These are phyloP conservation scores for Priocnemis perturbator DNA, from an alignment of 2,888 invertebrate genomes.

Conservation along the genomic window DNA sequence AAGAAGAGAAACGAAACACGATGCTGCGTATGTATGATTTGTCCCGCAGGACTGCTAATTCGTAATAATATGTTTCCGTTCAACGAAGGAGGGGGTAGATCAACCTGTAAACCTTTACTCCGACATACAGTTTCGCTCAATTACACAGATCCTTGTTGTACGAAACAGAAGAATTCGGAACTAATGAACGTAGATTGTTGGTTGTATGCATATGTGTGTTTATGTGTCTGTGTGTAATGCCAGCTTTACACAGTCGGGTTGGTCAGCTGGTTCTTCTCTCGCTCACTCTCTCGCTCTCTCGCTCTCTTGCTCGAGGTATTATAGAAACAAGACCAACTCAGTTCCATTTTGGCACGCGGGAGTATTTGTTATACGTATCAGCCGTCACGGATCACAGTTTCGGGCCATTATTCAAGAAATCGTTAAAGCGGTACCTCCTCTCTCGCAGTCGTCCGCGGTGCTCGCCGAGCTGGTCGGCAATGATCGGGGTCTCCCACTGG, in stretches of 20 bases:
- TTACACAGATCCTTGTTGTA: constrained; percentile 29
- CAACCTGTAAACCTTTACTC: constrained; percentile 26
- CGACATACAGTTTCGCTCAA: constrained; percentile 27
- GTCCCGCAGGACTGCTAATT: not conserved
- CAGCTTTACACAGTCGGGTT: constrained; percentile 28
- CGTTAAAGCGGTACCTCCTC: constrained; percentile 31
- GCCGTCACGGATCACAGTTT: constrained; percentile 57
- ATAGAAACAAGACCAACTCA: constrained; percentile 33
- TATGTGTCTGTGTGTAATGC: constrained; percentile 28
- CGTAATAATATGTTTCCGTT: constrained; percentile 6
- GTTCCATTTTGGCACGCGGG: constrained; percentile 67
- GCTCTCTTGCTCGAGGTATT: constrained; percentile 25
- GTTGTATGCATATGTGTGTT: not conserved
- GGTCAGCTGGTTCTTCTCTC: constrained; percentile 25
- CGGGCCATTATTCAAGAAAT: constrained; percentile 25
- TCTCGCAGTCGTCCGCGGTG: constrained; percentile 1
- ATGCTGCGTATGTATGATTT: constrained; percentile 3
- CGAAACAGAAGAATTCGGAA: constrained; percentile 21
- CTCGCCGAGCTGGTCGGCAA: constrained; percentile 9
- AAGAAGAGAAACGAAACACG: constrained; percentile 24
- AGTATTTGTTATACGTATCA: constrained; percentile 62
- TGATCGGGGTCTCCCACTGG: not conserved
- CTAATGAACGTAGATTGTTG: constrained; percentile 4
- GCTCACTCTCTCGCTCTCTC: constrained; percentile 15
- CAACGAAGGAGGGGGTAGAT: constrained; percentile 16